Conservation (phyloP, 2,888 invertebrate species). For the Lordiphosa fenestrarum region DNA sequence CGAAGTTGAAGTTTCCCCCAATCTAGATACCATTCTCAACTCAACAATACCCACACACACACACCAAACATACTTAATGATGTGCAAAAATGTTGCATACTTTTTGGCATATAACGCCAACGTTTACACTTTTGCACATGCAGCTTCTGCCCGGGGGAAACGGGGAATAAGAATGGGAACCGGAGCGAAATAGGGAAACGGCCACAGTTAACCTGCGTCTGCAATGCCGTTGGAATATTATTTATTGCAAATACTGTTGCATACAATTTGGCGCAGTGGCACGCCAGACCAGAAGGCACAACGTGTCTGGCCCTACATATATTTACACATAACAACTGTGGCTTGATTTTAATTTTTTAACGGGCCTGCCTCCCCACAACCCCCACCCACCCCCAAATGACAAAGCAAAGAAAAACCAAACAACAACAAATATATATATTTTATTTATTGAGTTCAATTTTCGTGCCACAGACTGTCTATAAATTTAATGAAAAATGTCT, state of each 20-base stretch:
- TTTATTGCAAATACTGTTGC: constrained; percentile 64
- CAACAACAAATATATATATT: neutral
- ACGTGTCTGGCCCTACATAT: neutral
- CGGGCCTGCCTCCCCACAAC: constrained; percentile 6
- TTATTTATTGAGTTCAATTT: constrained; percentile 35
- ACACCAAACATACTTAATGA: constrained; percentile 40
- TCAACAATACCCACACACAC: neutral
- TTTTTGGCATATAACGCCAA: constrained; percentile 37
- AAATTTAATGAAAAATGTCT: constrained; percentile 57
- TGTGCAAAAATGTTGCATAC: constrained; percentile 53
- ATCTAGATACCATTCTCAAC: neutral
- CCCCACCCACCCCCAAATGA: neutral
- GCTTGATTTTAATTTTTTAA: constrained; percentile 50
- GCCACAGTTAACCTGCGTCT: constrained; percentile 38
- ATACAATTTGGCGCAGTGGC: constrained; percentile 58
- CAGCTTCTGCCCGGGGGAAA: constrained; percentile 3
- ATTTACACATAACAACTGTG: constrained; percentile 25
- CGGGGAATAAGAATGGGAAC: neutral
- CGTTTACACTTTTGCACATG: constrained; percentile 44
- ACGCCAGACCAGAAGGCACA: constrained; percentile 12
- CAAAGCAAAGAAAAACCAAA: neutral
- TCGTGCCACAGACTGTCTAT: constrained; percentile 35
- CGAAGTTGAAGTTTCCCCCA: no score
- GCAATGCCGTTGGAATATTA: constrained; percentile 68
- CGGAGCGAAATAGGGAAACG: constrained; percentile 1